phyloP scores from a whole-genome alignment of 2,797 vertebrate genomes.

The Tinamus major region DNA sequence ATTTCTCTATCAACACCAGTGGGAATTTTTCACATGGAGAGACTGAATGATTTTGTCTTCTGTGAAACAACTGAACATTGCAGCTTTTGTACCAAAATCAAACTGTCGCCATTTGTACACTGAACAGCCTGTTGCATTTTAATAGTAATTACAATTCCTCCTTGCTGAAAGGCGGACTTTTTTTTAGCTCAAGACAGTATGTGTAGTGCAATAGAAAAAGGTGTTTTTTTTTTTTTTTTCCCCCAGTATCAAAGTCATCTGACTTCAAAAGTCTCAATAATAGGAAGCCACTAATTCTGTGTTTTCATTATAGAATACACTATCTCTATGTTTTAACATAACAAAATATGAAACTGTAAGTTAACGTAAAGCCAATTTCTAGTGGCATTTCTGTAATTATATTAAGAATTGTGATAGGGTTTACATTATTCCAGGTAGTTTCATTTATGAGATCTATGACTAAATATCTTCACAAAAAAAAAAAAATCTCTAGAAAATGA shows the following conservation, averaged over 20 bases:
- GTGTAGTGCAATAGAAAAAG: not conserved
- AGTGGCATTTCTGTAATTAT: not conserved
- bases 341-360: not conserved
- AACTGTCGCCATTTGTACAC: not conserved
- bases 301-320: not conserved
- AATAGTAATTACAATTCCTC: not conserved
- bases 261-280: not conserved
- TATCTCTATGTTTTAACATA: not conserved
- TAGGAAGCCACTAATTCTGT: not conserved
- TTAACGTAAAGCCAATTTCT: not conserved
- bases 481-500: not conserved
- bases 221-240: not conserved
- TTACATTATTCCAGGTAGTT: constrained; percentile 11
- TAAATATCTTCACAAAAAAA: not conserved
- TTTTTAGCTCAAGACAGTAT: not conserved
- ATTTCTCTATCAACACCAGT: not conserved
- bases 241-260: not conserved
- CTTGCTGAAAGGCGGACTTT: not conserved
- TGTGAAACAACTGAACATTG: not conserved
- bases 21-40: not conserved
- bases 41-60: not conserved
- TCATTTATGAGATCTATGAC: not conserved
- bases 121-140: constrained; percentile 4
- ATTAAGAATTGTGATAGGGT: not conserved
- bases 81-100: not conserved